Conservation (phyloP, 2,888 invertebrate species). For the Epiperipatus broadwayi region DNA sequence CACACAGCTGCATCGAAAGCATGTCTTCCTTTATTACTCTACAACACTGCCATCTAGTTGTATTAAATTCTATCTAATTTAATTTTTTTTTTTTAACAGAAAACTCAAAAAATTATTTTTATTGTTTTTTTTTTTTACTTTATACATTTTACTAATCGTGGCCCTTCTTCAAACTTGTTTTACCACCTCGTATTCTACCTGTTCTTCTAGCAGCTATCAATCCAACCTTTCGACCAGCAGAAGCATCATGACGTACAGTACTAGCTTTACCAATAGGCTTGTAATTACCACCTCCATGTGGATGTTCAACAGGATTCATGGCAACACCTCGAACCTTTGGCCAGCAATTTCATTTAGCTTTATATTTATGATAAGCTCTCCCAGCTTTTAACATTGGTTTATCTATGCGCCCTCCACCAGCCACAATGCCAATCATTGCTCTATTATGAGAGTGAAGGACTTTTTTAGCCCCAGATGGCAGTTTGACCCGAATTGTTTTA, state of each 20-base stretch:
- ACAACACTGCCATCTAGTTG: too few species aligned
- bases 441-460: constrained; percentile 95
- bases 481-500: constrained; percentile 82
- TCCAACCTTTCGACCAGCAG: constrained; percentile 99
- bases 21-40: too few species aligned
- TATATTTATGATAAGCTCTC: constrained; percentile 97
- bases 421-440: constrained; percentile 98
- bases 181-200: constrained; percentile 97
- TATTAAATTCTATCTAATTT: too few species aligned
- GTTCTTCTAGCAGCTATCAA: constrained; percentile 99
- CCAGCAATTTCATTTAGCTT: constrained; percentile 99
- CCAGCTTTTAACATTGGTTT: constrained; percentile 98
- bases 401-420: constrained; percentile 98
- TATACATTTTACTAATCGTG: constrained; percentile 33
- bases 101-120: too few species aligned
- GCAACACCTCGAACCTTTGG: constrained; percentile 93
- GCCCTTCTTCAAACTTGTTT: constrained; percentile 61
- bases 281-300: constrained; percentile 99
- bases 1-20: too few species aligned
- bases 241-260: constrained; percentile 93
- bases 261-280: constrained; percentile 99
- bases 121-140: not conserved
- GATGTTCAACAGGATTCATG: constrained; percentile 99
- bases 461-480: constrained; percentile 97
- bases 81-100: too few species aligned